Conservation (phyloP, 2,797 vertebrate genomes). For the Brachyalestes nurse region DNA sequence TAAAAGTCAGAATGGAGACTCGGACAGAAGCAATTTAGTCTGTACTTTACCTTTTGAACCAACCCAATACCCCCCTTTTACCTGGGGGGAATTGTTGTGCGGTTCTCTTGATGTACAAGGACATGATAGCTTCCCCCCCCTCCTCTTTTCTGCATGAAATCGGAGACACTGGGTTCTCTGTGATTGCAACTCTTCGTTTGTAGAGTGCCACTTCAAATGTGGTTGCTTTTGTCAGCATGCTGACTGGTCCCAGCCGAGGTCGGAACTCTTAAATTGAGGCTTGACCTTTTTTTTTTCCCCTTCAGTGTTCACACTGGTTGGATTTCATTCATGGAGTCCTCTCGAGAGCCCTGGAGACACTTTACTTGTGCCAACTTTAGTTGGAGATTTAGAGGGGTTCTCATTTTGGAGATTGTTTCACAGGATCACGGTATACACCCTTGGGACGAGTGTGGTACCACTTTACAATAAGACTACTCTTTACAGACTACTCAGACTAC, state of each 20-base stretch:
- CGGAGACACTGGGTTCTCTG: slow-evolving; percentile 5
- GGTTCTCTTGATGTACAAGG: slow-evolving; percentile 63
- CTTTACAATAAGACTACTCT: neutral
- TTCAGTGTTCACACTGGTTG: neutral
- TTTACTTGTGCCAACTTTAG: neutral
- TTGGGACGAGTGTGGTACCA: no score
- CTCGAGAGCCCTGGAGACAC: slow-evolving; percentile 7
- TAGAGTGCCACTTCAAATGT: slow-evolving; percentile 40
- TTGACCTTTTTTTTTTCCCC: slow-evolving; percentile 30
- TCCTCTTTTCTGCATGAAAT: slow-evolving; percentile 37
- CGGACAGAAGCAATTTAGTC: slow-evolving; percentile 69
- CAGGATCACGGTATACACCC: neutral
- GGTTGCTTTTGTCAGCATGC: slow-evolving; percentile 59
- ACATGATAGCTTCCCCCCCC: slow-evolving; percentile 62
- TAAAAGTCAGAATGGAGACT: slow-evolving; percentile 60
- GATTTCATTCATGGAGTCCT: neutral
- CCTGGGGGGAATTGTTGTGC: slow-evolving; percentile 59
- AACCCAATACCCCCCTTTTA: slow-evolving; percentile 60
- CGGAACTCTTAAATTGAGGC: slow-evolving; percentile 51
- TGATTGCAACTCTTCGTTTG: slow-evolving; percentile 28
- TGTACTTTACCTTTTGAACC: slow-evolving; percentile 66
- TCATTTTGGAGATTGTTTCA: neutral
- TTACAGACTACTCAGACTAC: no score
- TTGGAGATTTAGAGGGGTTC: neutral
- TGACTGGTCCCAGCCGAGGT: slow-evolving; percentile 32